Evolutionary conservation across 1,140 invertebrate species (phyloP).

Genomic region (Agraylea sexmaculata): DNA sequence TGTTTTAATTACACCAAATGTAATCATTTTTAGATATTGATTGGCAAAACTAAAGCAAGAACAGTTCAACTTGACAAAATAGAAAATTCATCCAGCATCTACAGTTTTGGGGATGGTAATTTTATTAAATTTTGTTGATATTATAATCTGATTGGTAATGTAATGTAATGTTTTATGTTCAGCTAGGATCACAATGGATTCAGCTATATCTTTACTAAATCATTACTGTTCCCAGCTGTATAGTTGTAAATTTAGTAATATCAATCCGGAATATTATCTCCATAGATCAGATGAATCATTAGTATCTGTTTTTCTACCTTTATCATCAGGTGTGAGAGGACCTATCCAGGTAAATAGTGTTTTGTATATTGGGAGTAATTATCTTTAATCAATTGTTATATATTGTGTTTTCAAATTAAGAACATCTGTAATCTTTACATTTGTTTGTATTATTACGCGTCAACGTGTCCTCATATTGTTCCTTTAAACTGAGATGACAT

Average conservation of each 20-base stretch:
- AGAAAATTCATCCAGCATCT: too few relatives aligned
- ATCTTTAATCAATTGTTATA: too few relatives aligned
- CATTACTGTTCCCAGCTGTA: conserved; percentile 66
- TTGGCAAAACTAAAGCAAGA: conserved; percentile 44
- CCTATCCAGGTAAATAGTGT: too few relatives aligned
- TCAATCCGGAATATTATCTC: too few relatives aligned
- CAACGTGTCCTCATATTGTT: too few relatives aligned
- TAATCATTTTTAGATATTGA: conserved; percentile 39
- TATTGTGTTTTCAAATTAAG: too few relatives aligned
- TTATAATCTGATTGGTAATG: conserved; percentile 12
- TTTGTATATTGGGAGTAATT: too few relatives aligned
- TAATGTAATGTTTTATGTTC: conserved; percentile 21
- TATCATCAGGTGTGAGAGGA: too few relatives aligned
- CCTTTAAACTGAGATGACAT: too few relatives aligned
- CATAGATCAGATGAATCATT: too few relatives aligned
- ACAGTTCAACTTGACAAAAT: conserved; percentile 37
- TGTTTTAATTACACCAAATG: background rate
- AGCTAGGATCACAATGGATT: conserved; percentile 45
- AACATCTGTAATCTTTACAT: conserved; percentile 4
- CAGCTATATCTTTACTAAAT: conserved; percentile 62
- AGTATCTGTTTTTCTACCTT: too few relatives aligned
- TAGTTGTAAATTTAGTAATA: too few relatives aligned
- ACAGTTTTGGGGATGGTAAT: conserved; percentile 26
- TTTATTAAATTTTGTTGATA: conserved; percentile 13
- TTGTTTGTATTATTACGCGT: conserved; percentile 2